Conservation (phyloP, 2,888 invertebrate genomes). For the Boloria euphrosyne region DNA sequence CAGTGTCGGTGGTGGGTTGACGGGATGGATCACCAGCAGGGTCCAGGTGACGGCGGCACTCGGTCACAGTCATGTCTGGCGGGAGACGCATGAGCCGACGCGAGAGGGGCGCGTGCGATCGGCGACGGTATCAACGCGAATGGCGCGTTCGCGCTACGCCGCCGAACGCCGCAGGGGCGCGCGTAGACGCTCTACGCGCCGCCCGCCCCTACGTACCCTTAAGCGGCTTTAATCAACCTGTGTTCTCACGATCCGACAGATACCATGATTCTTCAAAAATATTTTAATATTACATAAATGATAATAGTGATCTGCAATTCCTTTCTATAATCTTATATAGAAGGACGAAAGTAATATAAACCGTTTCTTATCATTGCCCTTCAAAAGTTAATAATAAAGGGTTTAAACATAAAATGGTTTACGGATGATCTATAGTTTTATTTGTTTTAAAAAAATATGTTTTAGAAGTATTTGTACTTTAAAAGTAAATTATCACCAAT, state of each 20-base stretch:
- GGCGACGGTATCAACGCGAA: constrained; percentile 78
- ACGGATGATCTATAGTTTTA: too few relatives aligned
- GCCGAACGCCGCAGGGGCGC: constrained; percentile 64
- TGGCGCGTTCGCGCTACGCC: constrained; percentile 74
- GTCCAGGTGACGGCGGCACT: constrained; percentile 62
- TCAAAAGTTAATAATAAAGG: too few relatives aligned
- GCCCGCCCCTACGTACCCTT: constrained; percentile 59
- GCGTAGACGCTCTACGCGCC: constrained; percentile 62
- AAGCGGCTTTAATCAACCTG: constrained; percentile 40
- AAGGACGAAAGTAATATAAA: too few relatives aligned
- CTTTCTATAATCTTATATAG: too few relatives aligned
- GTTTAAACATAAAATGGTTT: too few relatives aligned
- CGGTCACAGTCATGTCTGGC: constrained; percentile 74
- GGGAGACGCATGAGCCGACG: constrained; percentile 74
- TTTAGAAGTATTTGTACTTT: too few relatives aligned
- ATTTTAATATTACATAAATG: too few relatives aligned
- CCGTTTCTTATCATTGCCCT: too few relatives aligned
- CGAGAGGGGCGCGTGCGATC: constrained; percentile 72
- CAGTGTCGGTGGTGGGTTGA: constrained; percentile 59
- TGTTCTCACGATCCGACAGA: neutral
- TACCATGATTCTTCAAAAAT: neutral
- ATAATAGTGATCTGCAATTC: too few relatives aligned
- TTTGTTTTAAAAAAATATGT: too few relatives aligned
- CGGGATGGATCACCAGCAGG: constrained; percentile 52
- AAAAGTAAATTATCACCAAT: too few relatives aligned